Evolutionary conservation across 1,140 invertebrate genomes (phyloP).

Genomic region (Eumaeus atala): DNA sequence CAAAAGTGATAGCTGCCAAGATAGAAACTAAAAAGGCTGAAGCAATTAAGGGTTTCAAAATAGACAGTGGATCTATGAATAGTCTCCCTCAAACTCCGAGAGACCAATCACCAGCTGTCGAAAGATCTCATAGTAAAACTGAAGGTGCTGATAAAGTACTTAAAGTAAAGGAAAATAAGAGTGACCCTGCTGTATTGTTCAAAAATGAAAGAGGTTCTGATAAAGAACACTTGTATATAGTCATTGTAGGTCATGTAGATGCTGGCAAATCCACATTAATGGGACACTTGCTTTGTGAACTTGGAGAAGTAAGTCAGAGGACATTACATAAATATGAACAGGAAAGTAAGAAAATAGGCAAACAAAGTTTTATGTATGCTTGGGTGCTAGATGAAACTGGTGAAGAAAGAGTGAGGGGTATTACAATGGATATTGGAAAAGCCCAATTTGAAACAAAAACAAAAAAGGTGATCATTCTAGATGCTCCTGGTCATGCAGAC

Average conservation of each 20-base stretch:
- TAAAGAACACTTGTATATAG: conserved; percentile 93
- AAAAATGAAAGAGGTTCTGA: conserved; percentile 81
- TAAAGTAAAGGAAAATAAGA: conserved; percentile 73
- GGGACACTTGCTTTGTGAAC: conserved; percentile 92
- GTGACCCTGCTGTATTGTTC: conserved; percentile 77
- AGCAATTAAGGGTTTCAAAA: conserved; percentile 69
- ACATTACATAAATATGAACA: conserved; percentile 98
- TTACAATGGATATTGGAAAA: conserved; percentile 98
- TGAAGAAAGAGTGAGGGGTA: conserved; percentile 91
- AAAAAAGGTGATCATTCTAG: conserved; percentile 90
- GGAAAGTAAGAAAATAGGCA: conserved; percentile 97
- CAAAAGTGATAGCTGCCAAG: conserved; percentile 56
- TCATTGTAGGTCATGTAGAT: conserved; percentile 99
- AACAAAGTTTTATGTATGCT: conserved; percentile 98
- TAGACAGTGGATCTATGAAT: conserved; percentile 38
- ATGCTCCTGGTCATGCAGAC: conserved; percentile 98
- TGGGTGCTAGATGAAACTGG: conserved; percentile 99
- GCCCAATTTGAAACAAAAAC: conserved; percentile 94
- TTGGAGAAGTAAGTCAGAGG: conserved; percentile 93
- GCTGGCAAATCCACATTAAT: conserved; percentile 99
- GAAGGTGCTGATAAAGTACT: conserved; percentile 36
- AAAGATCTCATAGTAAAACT: conserved; percentile 57
- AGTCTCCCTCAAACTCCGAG: conserved; percentile 67
- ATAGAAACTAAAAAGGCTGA: conserved; percentile 47
- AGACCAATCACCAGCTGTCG: conserved; percentile 78